These are phyloP conservation scores for Microctenopoma lineatum DNA, from an alignment of 2,797 vertebrate genomes.

Conservation along the genomic window DNA sequence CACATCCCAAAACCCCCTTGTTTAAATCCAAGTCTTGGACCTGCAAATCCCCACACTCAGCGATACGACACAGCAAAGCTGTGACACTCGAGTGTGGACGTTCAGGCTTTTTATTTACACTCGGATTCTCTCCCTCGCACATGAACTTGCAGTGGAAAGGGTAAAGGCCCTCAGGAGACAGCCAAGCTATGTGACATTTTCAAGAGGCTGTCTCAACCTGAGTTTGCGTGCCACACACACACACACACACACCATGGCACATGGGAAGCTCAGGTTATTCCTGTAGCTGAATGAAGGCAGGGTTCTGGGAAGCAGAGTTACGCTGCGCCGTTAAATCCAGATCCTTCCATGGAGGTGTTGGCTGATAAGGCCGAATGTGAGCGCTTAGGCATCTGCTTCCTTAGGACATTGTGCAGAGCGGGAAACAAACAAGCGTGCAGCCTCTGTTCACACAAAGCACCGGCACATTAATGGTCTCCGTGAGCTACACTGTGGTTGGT, in stretches of 20 bases:
- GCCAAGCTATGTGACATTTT: conserved; percentile 80
- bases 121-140: conserved; percentile 59
- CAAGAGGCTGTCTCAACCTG: conserved; percentile 65
- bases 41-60: conserved; percentile 67
- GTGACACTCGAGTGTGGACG: conserved; percentile 20
- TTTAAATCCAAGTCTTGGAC: conserved; percentile 57
- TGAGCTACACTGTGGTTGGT: conserved; percentile 11
- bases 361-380: conserved; percentile 65
- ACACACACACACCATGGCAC: conserved; percentile 38
- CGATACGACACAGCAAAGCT: conserved; percentile 41
- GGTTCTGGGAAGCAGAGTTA: conserved; percentile 64
- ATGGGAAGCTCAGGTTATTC: conserved; percentile 56
- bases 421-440: conserved; percentile 31
- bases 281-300: conserved; percentile 64
- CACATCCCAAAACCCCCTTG: conserved; percentile 59
- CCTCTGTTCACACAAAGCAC: conserved; percentile 27
- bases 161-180: conserved; percentile 75
- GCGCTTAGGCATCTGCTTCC: conserved; percentile 62
- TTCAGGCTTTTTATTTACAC: conserved; percentile 67
- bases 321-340: conserved; percentile 70
- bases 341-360: conserved; percentile 67
- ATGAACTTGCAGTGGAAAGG: conserved; percentile 75
- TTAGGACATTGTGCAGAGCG: conserved; percentile 37
- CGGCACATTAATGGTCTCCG: conserved; percentile 39
- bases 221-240: conserved; percentile 44